Percentiles rank a stretch among this genome's conserved stretches.
Conservation (phyloP, 1,140 invertebrate species). For the Leptestheria dahalacensis region DNA sequence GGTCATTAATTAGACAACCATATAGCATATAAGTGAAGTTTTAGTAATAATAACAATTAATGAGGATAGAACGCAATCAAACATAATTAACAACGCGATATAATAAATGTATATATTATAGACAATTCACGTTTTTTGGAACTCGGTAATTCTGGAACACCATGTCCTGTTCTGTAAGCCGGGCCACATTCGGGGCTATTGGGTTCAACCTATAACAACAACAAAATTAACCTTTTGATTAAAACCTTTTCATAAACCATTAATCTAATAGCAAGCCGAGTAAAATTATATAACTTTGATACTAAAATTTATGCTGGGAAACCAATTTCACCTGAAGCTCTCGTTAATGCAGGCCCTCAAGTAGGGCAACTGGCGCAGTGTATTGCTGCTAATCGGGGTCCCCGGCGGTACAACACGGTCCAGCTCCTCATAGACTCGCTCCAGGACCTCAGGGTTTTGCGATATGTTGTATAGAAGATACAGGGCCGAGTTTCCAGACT, state of each 20-base stretch:
- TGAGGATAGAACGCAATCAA: too few species aligned
- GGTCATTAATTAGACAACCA: too few species aligned
- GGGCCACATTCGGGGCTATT: background rate
- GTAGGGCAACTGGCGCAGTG: constrained; percentile 27
- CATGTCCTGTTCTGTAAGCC: background rate
- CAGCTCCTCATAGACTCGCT: constrained; percentile 31
- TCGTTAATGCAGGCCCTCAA: constrained; percentile 37
- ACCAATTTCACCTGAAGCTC: constrained; percentile 28
- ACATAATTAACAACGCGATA: too few species aligned
- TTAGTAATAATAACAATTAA: too few species aligned
- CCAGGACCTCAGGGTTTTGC: constrained; percentile 26
- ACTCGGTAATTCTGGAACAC: background rate
- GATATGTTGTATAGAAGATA: constrained; percentile 27
- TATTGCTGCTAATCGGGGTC: constrained; percentile 23
- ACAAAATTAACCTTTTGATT: too few species aligned
- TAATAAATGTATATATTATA: too few species aligned
- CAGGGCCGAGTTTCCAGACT: constrained; percentile 26
- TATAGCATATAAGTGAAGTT: too few species aligned
- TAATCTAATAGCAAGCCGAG: background rate
- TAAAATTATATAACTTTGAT: background rate
- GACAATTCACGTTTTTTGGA: background rate
- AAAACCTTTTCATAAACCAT: too few species aligned
- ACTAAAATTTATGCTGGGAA: too few species aligned
- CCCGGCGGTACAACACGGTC: constrained; percentile 18
- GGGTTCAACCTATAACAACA: background rate